A percentile compares a stretch with the other conserved stretches of the same genome.
Conservation (phyloP, 2,113 vertebrate species). For the Muntiacus reevesi region DNA sequence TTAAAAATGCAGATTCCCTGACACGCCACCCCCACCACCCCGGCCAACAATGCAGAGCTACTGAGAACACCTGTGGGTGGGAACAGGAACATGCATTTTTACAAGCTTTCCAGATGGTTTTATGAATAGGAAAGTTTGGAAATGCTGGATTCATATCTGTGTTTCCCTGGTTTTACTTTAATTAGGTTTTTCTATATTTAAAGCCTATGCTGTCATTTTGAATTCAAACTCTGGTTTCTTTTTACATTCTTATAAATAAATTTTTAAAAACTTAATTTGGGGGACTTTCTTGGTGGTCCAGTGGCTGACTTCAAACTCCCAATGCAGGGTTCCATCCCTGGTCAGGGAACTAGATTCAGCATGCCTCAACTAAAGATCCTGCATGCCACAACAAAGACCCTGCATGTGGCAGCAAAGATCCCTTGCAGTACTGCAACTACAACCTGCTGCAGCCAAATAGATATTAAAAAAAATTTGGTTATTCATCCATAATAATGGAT, state of each 20-base stretch:
- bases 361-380: not conserved
- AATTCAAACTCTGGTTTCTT: not conserved
- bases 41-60: not conserved
- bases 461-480: not conserved
- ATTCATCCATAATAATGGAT: not conserved
- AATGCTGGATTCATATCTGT: not conserved
- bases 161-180: slow-evolving; percentile 2
- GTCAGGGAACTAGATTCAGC: not conserved
- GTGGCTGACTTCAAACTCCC: not conserved
- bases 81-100: not conserved
- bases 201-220: not conserved
- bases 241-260: not conserved
- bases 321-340: not conserved
- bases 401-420: not conserved
- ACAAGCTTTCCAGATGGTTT: not conserved
- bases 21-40: accelerated
- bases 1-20: not conserved
- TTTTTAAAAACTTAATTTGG: not conserved
- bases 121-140: not conserved
- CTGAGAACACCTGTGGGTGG: not conserved
- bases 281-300: not conserved
- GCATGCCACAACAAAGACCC: not conserved
- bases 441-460: not conserved
- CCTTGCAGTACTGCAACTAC: not conserved
- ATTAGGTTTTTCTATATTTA: not conserved